Evolutionary conservation across 2,113 vertebrate genomes (phyloP).

Genomic region (Ciconia boyciana): DNA sequence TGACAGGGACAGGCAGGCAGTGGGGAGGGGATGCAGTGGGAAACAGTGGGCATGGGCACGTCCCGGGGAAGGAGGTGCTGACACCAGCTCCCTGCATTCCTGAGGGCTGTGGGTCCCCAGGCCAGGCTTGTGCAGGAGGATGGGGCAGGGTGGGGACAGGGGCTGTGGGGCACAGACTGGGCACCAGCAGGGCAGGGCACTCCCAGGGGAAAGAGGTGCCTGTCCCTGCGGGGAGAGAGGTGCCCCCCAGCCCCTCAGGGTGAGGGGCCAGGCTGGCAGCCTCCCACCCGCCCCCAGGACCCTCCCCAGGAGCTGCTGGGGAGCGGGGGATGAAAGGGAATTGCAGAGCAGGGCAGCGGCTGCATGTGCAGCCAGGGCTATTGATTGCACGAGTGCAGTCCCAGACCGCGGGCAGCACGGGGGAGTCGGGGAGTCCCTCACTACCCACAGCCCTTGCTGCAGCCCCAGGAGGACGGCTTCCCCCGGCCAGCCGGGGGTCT

Average conservation of each 20-base stretch:
- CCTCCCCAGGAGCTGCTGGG: neutral
- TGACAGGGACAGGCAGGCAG: neutral
- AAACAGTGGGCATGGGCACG: fast-evolving
- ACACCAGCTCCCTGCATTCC: no score
- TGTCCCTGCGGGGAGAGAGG: neutral
- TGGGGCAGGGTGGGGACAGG: neutral
- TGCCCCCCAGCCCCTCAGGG: neutral
- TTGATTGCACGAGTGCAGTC: neutral
- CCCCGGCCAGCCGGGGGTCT: fast-evolving
- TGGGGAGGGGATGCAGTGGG: neutral
- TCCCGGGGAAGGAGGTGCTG: neutral
- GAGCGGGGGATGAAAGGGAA: conserved; percentile 57
- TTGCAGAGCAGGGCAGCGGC: conserved; percentile 3
- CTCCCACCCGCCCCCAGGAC: neutral
- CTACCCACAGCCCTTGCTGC: neutral
- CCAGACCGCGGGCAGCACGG: neutral
- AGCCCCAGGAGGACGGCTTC: neutral
- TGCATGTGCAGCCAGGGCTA: neutral
- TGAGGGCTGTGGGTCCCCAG: fast-evolving
- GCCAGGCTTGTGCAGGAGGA: neutral
- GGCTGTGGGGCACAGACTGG: neutral
- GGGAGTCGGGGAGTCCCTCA: neutral
- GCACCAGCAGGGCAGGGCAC: neutral
- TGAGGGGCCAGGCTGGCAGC: neutral
- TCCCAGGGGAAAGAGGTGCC: neutral